Conservation (phyloP, 2,113 vertebrate species). For the Alaudala cheleensis region DNA sequence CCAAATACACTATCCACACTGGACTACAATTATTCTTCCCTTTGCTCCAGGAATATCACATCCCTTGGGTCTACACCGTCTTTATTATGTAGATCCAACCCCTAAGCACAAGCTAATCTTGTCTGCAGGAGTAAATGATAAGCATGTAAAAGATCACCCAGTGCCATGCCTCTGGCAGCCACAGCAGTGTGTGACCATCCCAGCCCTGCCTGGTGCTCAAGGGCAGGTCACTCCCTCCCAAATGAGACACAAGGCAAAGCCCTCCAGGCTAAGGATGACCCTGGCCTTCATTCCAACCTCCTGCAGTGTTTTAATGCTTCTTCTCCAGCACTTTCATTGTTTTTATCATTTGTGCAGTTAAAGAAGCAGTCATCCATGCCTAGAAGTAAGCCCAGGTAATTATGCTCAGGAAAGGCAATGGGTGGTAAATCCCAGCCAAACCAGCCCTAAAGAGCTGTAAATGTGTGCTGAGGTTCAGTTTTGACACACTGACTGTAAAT, state of each 20-base stretch:
- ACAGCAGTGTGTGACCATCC: background rate
- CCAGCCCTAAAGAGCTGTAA: background rate
- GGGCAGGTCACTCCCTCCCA: background rate
- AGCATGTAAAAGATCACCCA: background rate
- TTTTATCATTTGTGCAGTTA: background rate
- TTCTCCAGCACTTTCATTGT: background rate
- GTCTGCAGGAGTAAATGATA: fast-evolving
- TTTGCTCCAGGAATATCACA: background rate
- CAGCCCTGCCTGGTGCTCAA: background rate
- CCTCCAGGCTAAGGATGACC: background rate
- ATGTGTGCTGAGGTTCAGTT: background rate
- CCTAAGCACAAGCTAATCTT: background rate
- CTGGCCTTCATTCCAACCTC: background rate
- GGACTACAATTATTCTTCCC: background rate
- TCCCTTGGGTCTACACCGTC: background rate
- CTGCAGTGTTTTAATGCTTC: background rate
- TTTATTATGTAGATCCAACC: background rate
- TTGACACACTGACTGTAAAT: background rate
- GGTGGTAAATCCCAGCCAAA: background rate
- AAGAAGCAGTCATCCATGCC: background rate
- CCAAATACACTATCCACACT: background rate
- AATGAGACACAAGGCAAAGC: background rate
- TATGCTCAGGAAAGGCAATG: fast-evolving
- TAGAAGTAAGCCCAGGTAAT: background rate
- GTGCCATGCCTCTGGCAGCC: background rate